Base-by-base conservation (phyloP, 2,888 invertebrate genomes). In the Seladonia tumulorum region DNA sequence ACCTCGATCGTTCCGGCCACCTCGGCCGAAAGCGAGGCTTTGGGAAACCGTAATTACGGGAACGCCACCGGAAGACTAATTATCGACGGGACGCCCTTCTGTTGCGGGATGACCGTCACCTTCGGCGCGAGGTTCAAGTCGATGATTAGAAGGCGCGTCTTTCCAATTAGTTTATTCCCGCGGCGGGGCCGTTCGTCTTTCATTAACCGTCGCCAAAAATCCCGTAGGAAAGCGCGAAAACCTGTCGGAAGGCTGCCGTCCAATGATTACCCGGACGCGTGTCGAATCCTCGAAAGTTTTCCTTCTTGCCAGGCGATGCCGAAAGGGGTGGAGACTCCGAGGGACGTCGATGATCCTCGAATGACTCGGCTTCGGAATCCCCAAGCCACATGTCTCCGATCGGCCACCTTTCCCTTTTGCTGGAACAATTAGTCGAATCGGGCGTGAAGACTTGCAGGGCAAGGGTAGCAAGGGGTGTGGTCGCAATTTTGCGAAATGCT, bases 401-500 rank as follows among this genome's bases (percentile, higher is more conserved):
- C 47, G 29, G 70, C 47, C 35, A 16, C 16, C 18, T 42, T 76
- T 74, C 25, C n/a, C 14, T 7, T 53, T 5, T 3, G 22, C 16
- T 42, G 77, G 82, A 88, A 92, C 90, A 91, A 93, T 93, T 93
- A 93, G 92, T 83, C 74, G 85, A 84, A 87, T 89, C 90, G 86
- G 92, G 93, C 92, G 93, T 91, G 91, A 93, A 93, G 89, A 89
- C 87, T 88, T 88, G 86, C 79, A 74, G 84, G 85, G 86, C 88
- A 87, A 91, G 91, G 91, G 92, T 92, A 91, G 92, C 89, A 76
- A 81, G 87, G 91, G 93, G 93, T 92, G 93, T 93, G 92, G 93
- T 91, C 88, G 88, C 90, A 92, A 94, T 93, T 94, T 94, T 94
- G 93, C 92, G 89, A 93, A 93, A 92, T 88, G 87, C 86, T 88